A percentile compares a stretch with the other conserved stretches of the same genome.
Conservation (phyloP, 2,113 vertebrate genomes). For the Phylloscopus trochiloides region DNA sequence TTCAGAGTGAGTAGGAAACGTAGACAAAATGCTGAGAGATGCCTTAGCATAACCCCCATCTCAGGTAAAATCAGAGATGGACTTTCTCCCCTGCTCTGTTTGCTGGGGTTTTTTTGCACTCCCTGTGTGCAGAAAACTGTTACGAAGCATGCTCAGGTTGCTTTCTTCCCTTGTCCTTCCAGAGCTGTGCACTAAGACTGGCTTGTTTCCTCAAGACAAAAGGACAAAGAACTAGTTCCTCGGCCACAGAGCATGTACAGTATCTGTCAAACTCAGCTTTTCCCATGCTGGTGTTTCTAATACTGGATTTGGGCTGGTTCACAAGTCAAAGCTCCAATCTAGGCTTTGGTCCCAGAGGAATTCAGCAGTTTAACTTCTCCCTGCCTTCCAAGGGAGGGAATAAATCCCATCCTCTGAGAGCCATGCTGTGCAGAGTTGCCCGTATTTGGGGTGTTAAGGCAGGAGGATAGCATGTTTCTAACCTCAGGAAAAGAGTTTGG, state of each 20-base stretch:
- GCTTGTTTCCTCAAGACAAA: neutral
- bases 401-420: neutral
- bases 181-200: neutral
- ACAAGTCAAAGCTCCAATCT: neutral
- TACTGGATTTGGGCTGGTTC: neutral
- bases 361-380: neutral
- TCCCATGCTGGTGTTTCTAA: neutral
- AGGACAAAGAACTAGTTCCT: neutral
- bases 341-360: neutral
- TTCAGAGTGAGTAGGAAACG: fast-evolving
- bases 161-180: neutral
- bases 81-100: neutral
- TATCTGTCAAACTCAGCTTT: neutral
- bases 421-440: neutral
- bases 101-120: neutral
- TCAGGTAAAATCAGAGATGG: neutral
- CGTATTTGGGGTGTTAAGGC: neutral
- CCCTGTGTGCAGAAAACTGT: neutral
- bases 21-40: neutral
- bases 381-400: neutral
- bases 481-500: neutral
- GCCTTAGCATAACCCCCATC: neutral
- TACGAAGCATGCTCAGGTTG: neutral
- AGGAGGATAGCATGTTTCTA: neutral
- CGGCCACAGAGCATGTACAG: neutral